Conservation (phyloP, 2,797 vertebrate genomes). For the Triplophysa bombifrons region DNA sequence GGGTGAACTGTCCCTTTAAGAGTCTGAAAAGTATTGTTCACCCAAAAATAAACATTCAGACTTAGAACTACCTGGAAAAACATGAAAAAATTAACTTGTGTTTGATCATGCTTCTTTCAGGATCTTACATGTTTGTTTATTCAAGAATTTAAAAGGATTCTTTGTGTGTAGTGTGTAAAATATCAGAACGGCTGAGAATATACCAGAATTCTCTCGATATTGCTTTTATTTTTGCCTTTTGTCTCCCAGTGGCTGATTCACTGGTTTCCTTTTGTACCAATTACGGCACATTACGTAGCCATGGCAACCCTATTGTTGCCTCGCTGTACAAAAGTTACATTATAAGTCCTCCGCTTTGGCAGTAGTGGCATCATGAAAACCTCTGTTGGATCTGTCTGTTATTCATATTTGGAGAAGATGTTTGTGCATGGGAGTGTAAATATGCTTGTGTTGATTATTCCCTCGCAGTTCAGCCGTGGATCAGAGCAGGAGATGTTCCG, state of each 20-base stretch:
- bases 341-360: not conserved
- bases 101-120: not conserved
- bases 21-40: no score
- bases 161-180: no score
- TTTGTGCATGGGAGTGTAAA: slow-evolving; percentile 13
- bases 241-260: not conserved
- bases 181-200: not conserved
- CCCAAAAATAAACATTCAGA: no score
- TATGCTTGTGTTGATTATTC: not conserved
- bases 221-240: not conserved
- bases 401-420: not conserved
- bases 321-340: not conserved
- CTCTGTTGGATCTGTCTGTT: slow-evolving; percentile 10
- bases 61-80: not conserved
- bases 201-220: not conserved
- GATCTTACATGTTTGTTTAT: not conserved
- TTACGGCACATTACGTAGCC: slow-evolving; percentile 20
- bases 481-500: slow-evolving; percentile 80
- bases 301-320: slow-evolving; percentile 6
- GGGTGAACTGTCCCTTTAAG: no score
- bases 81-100: no score
- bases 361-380: not conserved
- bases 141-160: not conserved
- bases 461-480: slow-evolving; percentile 48
- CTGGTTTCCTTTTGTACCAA: not conserved